These are phyloP conservation scores for Ormyrus nitidulus DNA, from an alignment of 2,888 invertebrate species.

Conservation along the genomic window DNA sequence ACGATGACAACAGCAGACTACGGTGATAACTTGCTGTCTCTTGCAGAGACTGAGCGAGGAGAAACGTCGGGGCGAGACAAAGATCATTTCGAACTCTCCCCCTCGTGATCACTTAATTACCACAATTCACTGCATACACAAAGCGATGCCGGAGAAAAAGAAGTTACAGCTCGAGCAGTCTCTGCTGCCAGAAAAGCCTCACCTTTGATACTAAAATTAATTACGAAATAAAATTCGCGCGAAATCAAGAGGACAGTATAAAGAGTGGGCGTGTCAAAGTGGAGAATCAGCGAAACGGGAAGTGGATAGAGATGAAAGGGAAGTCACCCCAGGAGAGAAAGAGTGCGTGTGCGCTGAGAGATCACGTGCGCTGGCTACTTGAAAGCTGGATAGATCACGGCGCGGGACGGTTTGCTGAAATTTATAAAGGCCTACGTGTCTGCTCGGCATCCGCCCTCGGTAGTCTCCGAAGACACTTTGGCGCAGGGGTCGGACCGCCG, in stretches of 20 bases:
- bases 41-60: constrained; percentile 42
- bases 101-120: constrained; percentile 29
- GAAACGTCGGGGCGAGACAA: constrained; percentile 42
- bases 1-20: constrained; percentile 66
- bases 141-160: constrained; percentile 4
- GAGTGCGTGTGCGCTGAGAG: constrained; percentile 39
- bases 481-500: constrained; percentile 53
- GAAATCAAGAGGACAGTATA: constrained; percentile 1
- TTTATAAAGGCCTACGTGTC: constrained; percentile 73
- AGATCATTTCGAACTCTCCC: constrained; percentile 41
- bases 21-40: constrained; percentile 61
- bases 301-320: not conserved
- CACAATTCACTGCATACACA: constrained; percentile 30
- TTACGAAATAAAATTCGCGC: not conserved
- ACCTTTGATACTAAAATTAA: not conserved
- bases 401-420: constrained; percentile 65
- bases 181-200: too few relatives aligned
- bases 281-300: constrained; percentile 28
- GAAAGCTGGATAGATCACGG: constrained; percentile 63
- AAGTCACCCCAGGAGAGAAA: not conserved
- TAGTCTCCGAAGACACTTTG: constrained; percentile 64
- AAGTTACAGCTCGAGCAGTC: not conserved
- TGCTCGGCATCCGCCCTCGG: constrained; percentile 48
- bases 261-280: constrained; percentile 30
- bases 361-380: constrained; percentile 70